Evolutionary conservation across 2,888 invertebrate species (phyloP), one percentile per base, ranked within the genome.

Genomic region (Onchidella celtica): DNA sequence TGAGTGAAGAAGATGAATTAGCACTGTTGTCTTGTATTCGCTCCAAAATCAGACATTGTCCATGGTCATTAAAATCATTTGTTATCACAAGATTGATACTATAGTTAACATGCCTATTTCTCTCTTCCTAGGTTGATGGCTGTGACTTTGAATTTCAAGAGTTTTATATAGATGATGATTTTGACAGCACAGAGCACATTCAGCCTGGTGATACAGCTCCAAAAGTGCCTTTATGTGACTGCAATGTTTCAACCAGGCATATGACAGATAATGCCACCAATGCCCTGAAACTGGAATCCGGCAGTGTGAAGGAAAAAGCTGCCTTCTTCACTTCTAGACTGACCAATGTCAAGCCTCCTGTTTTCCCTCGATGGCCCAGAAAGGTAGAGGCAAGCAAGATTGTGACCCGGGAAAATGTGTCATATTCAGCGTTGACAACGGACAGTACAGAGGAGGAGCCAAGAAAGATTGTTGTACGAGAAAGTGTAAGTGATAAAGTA

Each of bases 161-260:
- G 63, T 87, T 85, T 72, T 87, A 85, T 76, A 85, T 86, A 61
- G 87, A 87, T 82, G 87, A 87, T 84, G 85, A 87, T n/a, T 74
- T 85, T 55, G 66, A 68, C 69, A 59, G 61, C 3, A n/a, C 40
- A n/a, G 55, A 47, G 34, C 36, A 32, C 59, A 59, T 69, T 29
- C 78, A 78, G 69, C 66, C 65, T 36, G 55, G 34, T 32, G 55
- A 24, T 36, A 21, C 27, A 24, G 1, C 14, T 29, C 57, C 36
- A 2, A n/a, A 73, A 14, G 38, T 27, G 4, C 34, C 61, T 57
- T 17, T 38, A 59, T 47, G 34, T 3, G 24, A 61, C 38, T 36
- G 59, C 38, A 73, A 59, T 32, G 36, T 34, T 27, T 73, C 73
- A 14, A 73, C 61, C 3, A 36, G 36, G 36, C 61, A 73, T 36